These are phyloP conservation scores for Eupithecia abbreviata DNA, from an alignment of 2,888 invertebrate genomes.

Conservation along the genomic window DNA sequence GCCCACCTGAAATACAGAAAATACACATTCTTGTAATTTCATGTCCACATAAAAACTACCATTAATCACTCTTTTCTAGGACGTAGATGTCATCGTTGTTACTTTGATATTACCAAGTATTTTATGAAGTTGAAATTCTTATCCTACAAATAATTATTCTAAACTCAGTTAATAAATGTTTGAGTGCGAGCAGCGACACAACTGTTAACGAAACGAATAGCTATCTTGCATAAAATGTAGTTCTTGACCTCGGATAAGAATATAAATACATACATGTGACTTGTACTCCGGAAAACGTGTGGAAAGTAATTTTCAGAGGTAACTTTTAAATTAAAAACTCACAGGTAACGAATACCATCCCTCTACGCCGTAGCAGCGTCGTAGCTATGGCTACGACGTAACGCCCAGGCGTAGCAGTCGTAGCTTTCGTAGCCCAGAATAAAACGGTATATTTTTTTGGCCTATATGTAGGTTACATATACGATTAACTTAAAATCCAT, in stretches of 20 bases:
- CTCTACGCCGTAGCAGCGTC: slow-evolving; percentile 23
- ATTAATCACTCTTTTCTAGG: not conserved
- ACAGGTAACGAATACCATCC: not conserved
- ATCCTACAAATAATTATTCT: not conserved
- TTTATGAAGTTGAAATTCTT: not conserved
- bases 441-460: no score
- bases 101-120: no score
- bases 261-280: not conserved
- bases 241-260: not conserved
- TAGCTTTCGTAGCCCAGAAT: not conserved
- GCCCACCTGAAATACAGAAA: slow-evolving; percentile 77
- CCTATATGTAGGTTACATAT: no score
- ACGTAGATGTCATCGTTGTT: not conserved
- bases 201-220: not conserved
- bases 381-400: not conserved
- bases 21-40: not conserved
- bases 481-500: no score
- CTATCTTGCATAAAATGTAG: not conserved
- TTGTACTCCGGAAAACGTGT: not conserved
- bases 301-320: not conserved
- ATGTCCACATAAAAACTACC: not conserved
- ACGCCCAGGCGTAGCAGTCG: slow-evolving; percentile 5
- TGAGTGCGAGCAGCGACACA: not conserved
- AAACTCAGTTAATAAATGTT: not conserved
- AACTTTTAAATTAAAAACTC: not conserved